Base-by-base conservation (phyloP, 2,797 vertebrate species). In the Manis pentadactyla region DNA sequence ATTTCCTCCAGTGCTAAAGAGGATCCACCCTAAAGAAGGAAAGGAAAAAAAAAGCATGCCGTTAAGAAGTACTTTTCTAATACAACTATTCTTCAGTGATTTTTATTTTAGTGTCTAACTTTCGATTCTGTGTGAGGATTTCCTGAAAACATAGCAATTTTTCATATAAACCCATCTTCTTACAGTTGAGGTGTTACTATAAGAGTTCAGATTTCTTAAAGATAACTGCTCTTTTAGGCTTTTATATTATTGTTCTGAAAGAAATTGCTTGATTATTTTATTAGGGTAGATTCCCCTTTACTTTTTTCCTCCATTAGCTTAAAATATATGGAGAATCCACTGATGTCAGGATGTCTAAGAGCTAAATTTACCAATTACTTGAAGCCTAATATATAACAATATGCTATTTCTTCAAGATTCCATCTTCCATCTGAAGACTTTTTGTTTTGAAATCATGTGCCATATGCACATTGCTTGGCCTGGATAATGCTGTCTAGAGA, bases 401-500 rank as follows among this genome's bases (percentile, higher is more conserved):
- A 89, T 61, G 61, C 39, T 68, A 97, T 95, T 86, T 96, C 88
- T 87, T 94, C 90, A 63, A 34, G 39, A 92, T 77, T 95, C 78
- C 74, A 95, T 82, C 55, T 63, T 96, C 79, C 53, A 88, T 96
- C 93, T 93, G 68, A 97, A 85, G 73, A 96, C 87, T 83, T 93
- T 96, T 97, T 92, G 95, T 92, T 59, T 71, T 93, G 73, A 90
- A 78, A 34, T 34, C 25, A 64, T 97, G 90, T 93, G 96, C 93
- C 92, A 96, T 97, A 92, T 97, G 93, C 86, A 97, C 71, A 69
- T 96, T 96, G 93, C 23, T 75, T 98, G 63, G 59, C 74, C 53
- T 89, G 93, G 94, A 97, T 86, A 87, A 0, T 64, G 83, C 49
- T 94, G 71, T 93, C 88, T 96, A 78, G 95, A 95, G 87, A 79